These are phyloP conservation scores for Heliothis virescens DNA, from an alignment of 1,140 invertebrate genomes.

Conservation along the genomic window DNA sequence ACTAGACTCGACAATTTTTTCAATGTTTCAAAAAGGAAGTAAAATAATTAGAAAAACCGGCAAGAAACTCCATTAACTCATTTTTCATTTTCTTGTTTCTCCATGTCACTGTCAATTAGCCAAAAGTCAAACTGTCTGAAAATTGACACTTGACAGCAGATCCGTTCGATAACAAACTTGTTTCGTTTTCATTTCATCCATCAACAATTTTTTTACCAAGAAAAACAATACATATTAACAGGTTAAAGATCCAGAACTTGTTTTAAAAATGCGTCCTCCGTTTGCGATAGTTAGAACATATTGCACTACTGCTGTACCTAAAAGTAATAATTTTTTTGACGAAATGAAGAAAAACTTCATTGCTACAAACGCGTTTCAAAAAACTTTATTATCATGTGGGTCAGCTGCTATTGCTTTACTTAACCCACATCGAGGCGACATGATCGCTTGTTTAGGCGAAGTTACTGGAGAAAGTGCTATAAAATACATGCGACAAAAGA, in stretches of 20 bases:
- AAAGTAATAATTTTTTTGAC: constrained; percentile 63
- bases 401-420: constrained; percentile 92
- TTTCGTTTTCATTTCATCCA: neutral
- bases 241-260: too few species aligned
- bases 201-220: neutral
- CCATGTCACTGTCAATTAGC: too few species aligned
- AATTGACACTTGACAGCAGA: too few species aligned
- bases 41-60: too few species aligned
- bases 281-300: constrained; percentile 53
- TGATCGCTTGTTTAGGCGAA: constrained; percentile 97
- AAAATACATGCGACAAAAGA: constrained; percentile 88
- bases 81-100: too few species aligned
- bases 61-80: too few species aligned
- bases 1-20: too few species aligned
- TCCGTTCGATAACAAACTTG: too few species aligned
- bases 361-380: constrained; percentile 91
- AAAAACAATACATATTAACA: neutral
- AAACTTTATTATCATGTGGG: constrained; percentile 91
- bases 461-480: constrained; percentile 92
- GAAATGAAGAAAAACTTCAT: constrained; percentile 89
- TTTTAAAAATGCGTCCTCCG: constrained; percentile 28
- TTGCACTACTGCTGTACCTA: constrained; percentile 23
- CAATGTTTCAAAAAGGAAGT: too few species aligned
- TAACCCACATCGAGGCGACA: constrained; percentile 93
- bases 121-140: too few species aligned